Percentiles rank a stretch among this genome's conserved stretches.
Conservation (phyloP, 2,888 invertebrate genomes). For the Gymnosoma rotundatum region DNA sequence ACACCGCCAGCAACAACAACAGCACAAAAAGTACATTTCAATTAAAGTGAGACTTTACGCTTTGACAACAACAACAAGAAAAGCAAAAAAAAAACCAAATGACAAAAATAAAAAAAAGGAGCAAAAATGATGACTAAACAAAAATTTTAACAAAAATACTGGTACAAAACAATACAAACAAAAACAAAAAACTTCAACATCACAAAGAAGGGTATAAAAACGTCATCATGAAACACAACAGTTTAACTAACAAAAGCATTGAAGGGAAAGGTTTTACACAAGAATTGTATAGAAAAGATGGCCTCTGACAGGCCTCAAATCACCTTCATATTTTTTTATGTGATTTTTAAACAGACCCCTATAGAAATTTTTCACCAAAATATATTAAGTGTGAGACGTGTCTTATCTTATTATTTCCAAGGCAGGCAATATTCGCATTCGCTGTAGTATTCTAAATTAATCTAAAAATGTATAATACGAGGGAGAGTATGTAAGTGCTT, state of each 20-base stretch:
- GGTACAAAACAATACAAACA: constrained; percentile 13
- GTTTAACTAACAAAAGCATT: neutral
- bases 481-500: too few relatives aligned
- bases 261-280: constrained; percentile 60
- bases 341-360: neutral
- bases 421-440: neutral
- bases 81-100: neutral
- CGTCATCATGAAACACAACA: constrained; percentile 18
- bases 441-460: too few relatives aligned
- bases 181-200: neutral
- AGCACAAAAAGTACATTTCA: constrained; percentile 48
- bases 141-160: constrained; percentile 53
- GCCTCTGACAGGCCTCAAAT: constrained; percentile 55
- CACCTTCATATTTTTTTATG: constrained; percentile 16
- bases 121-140: constrained; percentile 49
- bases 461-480: too few relatives aligned
- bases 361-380: constrained; percentile 4
- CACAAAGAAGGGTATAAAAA: constrained; percentile 36
- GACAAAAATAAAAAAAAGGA: constrained; percentile 11
- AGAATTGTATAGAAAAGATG: constrained; percentile 56
- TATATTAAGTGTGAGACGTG: neutral
- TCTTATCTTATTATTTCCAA: neutral
- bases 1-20: neutral
- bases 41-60: constrained; percentile 61
- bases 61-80: constrained; percentile 17